Base-by-base conservation (phyloP, 2,888 invertebrate species). In the Protula sp. region DNA sequence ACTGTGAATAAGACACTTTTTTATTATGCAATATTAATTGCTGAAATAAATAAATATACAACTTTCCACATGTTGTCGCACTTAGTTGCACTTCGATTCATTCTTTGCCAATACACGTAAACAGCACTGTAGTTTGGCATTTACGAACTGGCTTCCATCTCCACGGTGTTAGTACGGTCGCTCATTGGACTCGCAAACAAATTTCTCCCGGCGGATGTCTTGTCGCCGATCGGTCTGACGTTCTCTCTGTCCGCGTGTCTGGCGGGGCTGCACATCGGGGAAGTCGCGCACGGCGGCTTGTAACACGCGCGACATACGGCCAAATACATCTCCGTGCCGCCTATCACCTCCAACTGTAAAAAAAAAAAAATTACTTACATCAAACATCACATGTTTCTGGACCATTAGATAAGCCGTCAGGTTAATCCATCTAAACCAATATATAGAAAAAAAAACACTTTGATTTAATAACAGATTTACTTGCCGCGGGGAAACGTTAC, bases 291-390 rank as follows among this genome's bases (percentile, higher is more conserved):
- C 19, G 60, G 60, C n/a, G 24, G 22, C 47, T 61, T 56, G 54
- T 61, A 82, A 66, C 85, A 85, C 19, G 72, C 72, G 14, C 85
- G 75, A 66, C 85, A 85, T 0, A 83, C 84, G 2, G 85, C 83
- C 74, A 84, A 79, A 72, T 85, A 85, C 67, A 82, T 85, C 58
- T 85, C 85, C 27, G 81, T 74, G 9, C 85, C 85, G 4, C 85
- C 85, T 60, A 85, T 85, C n/a, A 85, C 79, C 70, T 85, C 84
- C 55, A 85, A 74, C 85, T 85, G 75, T 9, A 71, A 65, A 24
- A 27, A n/a, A 28, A 53, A 53, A 5, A 53, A 19, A 28, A 19
- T n/a, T n/a, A n/a, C n/a, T n/a, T n/a, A n/a, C n/a, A n/a, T n/a
- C n/a, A n/a, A n/a, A 27, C 27, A 27, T 50, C 2, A 47, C 14